Percentiles rank a stretch among this genome's conserved stretches.
phyloP scores from a whole-genome alignment of 2,113 vertebrate species.

The Himantopus leucocephalus region DNA sequence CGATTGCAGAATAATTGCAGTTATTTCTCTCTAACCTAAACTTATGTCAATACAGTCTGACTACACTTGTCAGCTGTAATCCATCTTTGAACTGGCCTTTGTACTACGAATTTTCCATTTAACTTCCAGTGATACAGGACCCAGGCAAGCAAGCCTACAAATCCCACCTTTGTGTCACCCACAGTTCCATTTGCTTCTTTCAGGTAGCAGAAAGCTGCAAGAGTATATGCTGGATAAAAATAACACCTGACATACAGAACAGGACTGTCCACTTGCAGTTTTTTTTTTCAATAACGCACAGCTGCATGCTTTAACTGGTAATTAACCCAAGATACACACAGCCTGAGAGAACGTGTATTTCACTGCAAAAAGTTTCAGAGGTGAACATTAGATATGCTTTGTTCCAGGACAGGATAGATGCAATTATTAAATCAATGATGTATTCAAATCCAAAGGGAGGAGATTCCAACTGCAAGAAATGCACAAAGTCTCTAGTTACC shows the following conservation, averaged over 20 bases:
- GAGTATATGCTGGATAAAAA: neutral
- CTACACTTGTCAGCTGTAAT: conserved; percentile 53
- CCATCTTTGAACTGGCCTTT: conserved; percentile 53
- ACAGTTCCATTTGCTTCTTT: neutral
- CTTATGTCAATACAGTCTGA: conserved; percentile 58
- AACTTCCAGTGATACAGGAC: neutral
- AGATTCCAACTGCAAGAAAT: neutral
- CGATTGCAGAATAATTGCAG: conserved; percentile 33
- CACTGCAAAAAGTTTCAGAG: neutral
- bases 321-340: neutral
- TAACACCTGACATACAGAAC: neutral
- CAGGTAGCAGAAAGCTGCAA: neutral
- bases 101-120: neutral
- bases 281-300: neutral
- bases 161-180: neutral
- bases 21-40: conserved; percentile 59
- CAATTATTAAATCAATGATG: neutral
- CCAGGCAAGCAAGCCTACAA: neutral
- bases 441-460: neutral
- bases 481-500: neutral
- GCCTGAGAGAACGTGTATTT: neutral
- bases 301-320: neutral
- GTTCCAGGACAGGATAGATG: neutral
- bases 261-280: neutral
- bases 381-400: neutral